phyloP scores from a whole-genome alignment of 2,797 vertebrate genomes.

The Betta splendens region DNA sequence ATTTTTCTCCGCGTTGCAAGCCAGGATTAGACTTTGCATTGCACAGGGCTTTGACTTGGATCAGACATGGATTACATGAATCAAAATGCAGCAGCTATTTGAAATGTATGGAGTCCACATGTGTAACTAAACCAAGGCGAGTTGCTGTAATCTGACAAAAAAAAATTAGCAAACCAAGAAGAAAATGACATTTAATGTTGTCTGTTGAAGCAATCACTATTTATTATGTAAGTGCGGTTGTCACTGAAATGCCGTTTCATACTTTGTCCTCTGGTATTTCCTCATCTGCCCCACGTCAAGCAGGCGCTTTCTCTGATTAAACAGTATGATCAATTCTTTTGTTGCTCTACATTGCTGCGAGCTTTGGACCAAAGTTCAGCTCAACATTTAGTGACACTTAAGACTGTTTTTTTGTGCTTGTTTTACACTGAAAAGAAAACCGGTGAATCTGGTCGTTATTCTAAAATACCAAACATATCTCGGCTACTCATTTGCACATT shows the following conservation, averaged over 20 bases:
- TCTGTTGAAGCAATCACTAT: conserved; percentile 58
- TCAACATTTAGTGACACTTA: conserved; percentile 12
- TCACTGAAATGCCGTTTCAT: conserved; percentile 58
- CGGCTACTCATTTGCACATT: conserved; percentile 57
- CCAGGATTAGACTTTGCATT: conserved; percentile 52
- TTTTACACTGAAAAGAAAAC: conserved; percentile 22
- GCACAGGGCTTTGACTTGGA: conserved; percentile 41
- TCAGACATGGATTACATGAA: conserved; percentile 61
- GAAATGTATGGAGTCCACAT: conserved; percentile 31
- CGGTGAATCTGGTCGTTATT: conserved; percentile 34
- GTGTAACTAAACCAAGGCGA: conserved; percentile 37
- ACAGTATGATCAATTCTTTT: conserved; percentile 32
- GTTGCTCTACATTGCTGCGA: conserved; percentile 18
- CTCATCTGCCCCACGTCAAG: conserved; percentile 55
- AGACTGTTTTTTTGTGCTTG: conserved; percentile 18
- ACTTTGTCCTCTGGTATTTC: conserved; percentile 67
- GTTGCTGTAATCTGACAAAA: conserved; percentile 42
- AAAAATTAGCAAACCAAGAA: conserved; percentile 56
- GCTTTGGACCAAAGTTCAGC: conserved; percentile 10
- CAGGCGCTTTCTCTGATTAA: conserved; percentile 42
- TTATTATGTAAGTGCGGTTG: conserved; percentile 64
- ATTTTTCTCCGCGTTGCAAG: conserved; percentile 41
- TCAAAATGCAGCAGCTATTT: conserved; percentile 46
- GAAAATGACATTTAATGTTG: conserved; percentile 58
- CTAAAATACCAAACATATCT: conserved; percentile 33